phyloP scores from a whole-genome alignment of 2,797 vertebrate genomes.

The Bradypodion ventrale region DNA sequence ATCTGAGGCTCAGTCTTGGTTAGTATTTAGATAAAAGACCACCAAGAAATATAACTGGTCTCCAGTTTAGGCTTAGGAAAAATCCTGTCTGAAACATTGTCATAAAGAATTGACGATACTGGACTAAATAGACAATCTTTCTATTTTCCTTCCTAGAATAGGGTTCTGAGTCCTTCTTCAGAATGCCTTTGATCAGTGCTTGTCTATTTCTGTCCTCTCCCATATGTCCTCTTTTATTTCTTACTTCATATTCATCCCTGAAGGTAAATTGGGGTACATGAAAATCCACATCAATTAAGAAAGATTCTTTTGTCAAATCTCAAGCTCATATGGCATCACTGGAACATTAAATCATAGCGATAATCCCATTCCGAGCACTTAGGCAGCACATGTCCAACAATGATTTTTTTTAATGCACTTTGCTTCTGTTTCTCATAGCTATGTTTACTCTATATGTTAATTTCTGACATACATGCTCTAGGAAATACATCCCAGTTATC shows the following conservation, averaged over 20 bases:
- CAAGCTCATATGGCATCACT: not conserved
- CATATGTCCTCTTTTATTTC: not conserved
- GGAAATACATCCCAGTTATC: too few relatives aligned
- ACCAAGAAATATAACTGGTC: too few relatives aligned
- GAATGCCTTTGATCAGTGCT: not conserved
- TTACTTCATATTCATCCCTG: not conserved
- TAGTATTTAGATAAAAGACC: too few relatives aligned
- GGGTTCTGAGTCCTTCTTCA: not conserved
- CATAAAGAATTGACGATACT: too few relatives aligned
- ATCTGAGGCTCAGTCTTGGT: too few relatives aligned
- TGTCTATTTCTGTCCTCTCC: not conserved
- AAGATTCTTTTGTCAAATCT: not conserved
- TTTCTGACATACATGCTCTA: not conserved
- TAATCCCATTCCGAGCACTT: not conserved
- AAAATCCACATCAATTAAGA: not conserved
- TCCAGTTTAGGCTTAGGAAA: too few relatives aligned
- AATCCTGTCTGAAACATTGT: too few relatives aligned
- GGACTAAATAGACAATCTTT: too few relatives aligned
- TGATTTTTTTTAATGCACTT: not conserved
- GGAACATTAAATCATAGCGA: not conserved
- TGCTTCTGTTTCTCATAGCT: not conserved
- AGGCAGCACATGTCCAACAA: not conserved
- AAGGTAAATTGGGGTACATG: not conserved
- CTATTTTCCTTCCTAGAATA: too few relatives aligned
- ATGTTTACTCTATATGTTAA: not conserved